Percentiles rank a stretch among this genome's conserved stretches.
phyloP scores from a whole-genome alignment of 2,113 vertebrate species.

The Cephalopholis sonnerati region DNA sequence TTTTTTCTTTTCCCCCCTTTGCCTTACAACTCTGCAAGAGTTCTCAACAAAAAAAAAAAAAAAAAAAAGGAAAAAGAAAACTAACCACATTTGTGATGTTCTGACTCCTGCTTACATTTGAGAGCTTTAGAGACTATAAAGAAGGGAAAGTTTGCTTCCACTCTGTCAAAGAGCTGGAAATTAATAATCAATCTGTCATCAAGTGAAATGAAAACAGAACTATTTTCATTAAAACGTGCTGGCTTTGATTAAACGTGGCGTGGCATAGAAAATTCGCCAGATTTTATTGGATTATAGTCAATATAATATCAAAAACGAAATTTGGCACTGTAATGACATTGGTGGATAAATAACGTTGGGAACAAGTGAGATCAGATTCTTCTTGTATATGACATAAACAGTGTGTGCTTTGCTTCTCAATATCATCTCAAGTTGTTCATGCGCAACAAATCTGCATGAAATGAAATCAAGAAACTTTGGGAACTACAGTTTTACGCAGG shows the following conservation, averaged over 20 bases:
- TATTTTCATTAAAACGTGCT: slow-evolving; percentile 42
- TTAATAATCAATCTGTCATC: slow-evolving; percentile 67
- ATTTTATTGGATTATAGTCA: slow-evolving; percentile 35
- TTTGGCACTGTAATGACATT: neutral
- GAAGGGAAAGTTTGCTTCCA: slow-evolving; percentile 51
- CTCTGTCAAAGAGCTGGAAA: slow-evolving; percentile 55
- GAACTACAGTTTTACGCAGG: neutral
- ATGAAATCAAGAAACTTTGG: slow-evolving; percentile 8
- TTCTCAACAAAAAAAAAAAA: slow-evolving; percentile 5
- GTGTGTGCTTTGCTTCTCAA: slow-evolving; percentile 11
- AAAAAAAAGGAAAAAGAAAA: neutral
- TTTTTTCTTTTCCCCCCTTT: neutral
- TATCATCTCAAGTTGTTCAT: neutral
- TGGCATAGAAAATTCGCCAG: slow-evolving; percentile 21
- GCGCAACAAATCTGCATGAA: slow-evolving; percentile 7
- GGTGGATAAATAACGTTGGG: neutral
- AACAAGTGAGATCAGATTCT: neutral
- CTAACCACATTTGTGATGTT: slow-evolving; percentile 10
- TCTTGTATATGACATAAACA: neutral
- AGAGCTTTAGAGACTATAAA: neutral
- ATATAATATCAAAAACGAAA: slow-evolving; percentile 2
- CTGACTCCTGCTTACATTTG: slow-evolving; percentile 26
- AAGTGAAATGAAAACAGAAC: slow-evolving; percentile 52
- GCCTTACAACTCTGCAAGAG: slow-evolving; percentile 17
- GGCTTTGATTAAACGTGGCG: slow-evolving; percentile 49